A percentile compares a stretch with the other conserved stretches of the same genome.
These are phyloP conservation scores for Stegodyphus dumicola DNA, from an alignment of 1,140 invertebrate genomes.

Conservation along the genomic window DNA sequence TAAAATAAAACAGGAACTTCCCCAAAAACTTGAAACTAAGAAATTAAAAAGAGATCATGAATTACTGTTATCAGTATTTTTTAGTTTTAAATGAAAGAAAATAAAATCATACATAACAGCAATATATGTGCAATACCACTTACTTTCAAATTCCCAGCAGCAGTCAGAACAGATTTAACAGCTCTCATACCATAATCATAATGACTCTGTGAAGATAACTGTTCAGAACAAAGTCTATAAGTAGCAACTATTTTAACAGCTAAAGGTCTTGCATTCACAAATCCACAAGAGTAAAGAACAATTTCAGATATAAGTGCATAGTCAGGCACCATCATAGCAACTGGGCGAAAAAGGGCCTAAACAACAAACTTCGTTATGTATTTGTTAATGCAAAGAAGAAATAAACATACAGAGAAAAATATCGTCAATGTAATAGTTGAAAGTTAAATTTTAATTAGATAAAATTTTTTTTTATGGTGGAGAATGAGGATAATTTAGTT, in stretches of 20 bases:
- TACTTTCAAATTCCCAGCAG: slow-evolving; percentile 70
- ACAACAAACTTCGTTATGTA: slow-evolving; percentile 4
- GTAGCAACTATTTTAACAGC: slow-evolving; percentile 95
- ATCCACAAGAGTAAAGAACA: slow-evolving; percentile 93
- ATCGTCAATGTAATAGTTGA: too few species aligned
- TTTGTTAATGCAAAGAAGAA: neutral
- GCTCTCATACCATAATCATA: slow-evolving; percentile 90
- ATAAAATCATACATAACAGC: too few species aligned
- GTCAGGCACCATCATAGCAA: slow-evolving; percentile 98
- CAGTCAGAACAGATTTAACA: slow-evolving; percentile 71
- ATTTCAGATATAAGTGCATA: slow-evolving; percentile 96
- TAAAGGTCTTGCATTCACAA: slow-evolving; percentile 85
- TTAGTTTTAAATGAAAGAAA: too few species aligned
- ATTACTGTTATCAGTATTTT: too few species aligned
- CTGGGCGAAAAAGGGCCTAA: slow-evolving; percentile 90
- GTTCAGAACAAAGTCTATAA: slow-evolving; percentile 92
- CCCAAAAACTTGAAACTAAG: too few species aligned
- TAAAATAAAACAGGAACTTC: too few species aligned
- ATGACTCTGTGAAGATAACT: slow-evolving; percentile 93
- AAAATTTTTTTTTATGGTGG: too few species aligned
- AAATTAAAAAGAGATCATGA: too few species aligned
- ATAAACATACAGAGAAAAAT: neutral
- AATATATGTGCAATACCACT: slow-evolving; percentile 11
- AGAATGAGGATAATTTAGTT: too few species aligned
- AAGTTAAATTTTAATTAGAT: too few species aligned